A percentile compares a stretch with the other conserved stretches of the same genome.
These are phyloP conservation scores for Rhagonycha lutea DNA, from an alignment of 2,888 invertebrate species.

Conservation along the genomic window DNA sequence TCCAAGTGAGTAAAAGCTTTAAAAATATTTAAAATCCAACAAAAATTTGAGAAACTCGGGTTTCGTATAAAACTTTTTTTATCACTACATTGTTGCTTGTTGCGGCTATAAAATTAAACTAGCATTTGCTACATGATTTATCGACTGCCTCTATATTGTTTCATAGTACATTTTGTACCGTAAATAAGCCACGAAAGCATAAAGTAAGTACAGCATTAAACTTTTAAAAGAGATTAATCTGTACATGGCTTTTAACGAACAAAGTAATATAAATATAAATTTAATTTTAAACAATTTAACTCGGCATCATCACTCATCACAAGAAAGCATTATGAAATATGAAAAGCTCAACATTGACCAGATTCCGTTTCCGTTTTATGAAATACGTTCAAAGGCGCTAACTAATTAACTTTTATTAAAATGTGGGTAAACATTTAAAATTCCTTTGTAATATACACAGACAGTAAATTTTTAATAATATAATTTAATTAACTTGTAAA, in stretches of 20 bases:
- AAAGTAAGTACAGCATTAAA: not conserved
- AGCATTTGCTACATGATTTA: not conserved
- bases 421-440: not conserved
- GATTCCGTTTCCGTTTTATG: not conserved
- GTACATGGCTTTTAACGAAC: not conserved
- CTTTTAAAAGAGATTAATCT: not conserved
- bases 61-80: not conserved
- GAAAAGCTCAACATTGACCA: not conserved
- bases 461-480: not conserved
- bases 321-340: not conserved
- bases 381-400: not conserved
- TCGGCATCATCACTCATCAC: not conserved
- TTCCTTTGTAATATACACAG: not conserved
- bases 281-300: not conserved
- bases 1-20: too few species aligned
- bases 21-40: too few species aligned
- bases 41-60: not conserved
- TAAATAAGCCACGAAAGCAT: not conserved
- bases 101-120: not conserved
- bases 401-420: not conserved
- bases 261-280: not conserved
- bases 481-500: not conserved
- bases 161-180: not conserved
- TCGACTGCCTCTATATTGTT: not conserved
- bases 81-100: not conserved